These are phyloP conservation scores for Ricordea florida DNA, from an alignment of 92 coral and sea anemone species.

Conservation along the genomic window DNA sequence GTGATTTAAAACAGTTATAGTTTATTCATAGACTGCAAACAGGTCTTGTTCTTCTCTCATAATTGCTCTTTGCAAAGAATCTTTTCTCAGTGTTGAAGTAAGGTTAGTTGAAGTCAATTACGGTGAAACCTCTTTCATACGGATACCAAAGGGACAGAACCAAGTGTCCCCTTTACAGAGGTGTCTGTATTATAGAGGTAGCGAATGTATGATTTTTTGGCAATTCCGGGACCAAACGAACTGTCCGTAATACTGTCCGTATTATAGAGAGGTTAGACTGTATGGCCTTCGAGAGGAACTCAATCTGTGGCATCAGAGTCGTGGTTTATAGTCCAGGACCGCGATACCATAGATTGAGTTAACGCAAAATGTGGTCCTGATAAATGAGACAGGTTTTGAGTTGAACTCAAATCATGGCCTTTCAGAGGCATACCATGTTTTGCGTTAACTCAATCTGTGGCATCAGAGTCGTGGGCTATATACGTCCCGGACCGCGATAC, in stretches of 20 bases:
- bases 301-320: background rate
- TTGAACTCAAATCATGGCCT: background rate
- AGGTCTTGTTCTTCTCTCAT: too few relatives aligned
- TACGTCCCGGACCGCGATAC: too few relatives aligned
- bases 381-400: background rate
- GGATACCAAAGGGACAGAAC: background rate
- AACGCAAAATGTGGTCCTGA: background rate
- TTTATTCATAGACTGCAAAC: too few relatives aligned
- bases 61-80: too few relatives aligned
- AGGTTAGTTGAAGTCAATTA: too few relatives aligned
- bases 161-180: background rate
- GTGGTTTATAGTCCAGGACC: background rate
- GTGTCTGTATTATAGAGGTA: background rate
- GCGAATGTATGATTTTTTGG: background rate
- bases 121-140: background rate
- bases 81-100: too few relatives aligned
- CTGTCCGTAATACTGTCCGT: background rate
- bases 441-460: constrained; percentile 12
- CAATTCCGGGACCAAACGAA: background rate
- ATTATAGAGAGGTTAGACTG: background rate
- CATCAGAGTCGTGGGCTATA: background rate
- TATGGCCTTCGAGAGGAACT: background rate
- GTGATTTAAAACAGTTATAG: too few relatives aligned
- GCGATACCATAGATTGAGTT: background rate
- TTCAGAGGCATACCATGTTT: background rate